A percentile compares a stretch with the other conserved stretches of the same genome.
Evolutionary conservation across 2,888 invertebrate genomes (phyloP).

Genomic region (Drosophila kokeensis): DNA sequence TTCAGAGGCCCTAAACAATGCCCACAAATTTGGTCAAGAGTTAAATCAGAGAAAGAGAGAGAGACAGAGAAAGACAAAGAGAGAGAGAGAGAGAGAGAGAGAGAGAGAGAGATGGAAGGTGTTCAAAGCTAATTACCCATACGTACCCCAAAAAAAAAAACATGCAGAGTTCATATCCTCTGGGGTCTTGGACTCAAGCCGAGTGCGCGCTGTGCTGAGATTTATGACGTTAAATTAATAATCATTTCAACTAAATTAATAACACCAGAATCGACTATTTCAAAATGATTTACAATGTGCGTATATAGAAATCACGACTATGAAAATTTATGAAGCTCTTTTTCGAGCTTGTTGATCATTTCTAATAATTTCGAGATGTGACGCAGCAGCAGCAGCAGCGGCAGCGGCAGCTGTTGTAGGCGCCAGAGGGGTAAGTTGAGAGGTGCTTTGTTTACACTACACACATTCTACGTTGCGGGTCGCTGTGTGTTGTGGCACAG

Average conservation of each 20-base stretch:
- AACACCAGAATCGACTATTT: slow-evolving; percentile 48
- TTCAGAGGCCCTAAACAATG: not conserved
- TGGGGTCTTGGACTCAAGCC: slow-evolving; percentile 32
- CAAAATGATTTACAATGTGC: slow-evolving; percentile 76
- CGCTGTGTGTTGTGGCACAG: slow-evolving; percentile 47
- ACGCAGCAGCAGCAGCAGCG: not conserved
- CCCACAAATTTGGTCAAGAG: slow-evolving; percentile 4
- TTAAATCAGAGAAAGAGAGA: not conserved
- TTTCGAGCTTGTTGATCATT: slow-evolving; percentile 62
- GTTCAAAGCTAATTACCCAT: slow-evolving; percentile 75
- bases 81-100: not conserved
- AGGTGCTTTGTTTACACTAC: slow-evolving; percentile 54
- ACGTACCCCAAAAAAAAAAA: slow-evolving; percentile 49
- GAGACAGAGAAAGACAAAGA: not conserved
- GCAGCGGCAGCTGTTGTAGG: slow-evolving; percentile 33
- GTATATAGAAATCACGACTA: slow-evolving; percentile 39
- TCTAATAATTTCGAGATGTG: slow-evolving; percentile 53
- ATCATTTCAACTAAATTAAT: slow-evolving; percentile 80
- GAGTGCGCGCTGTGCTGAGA: slow-evolving; percentile 48
- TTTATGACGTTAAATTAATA: slow-evolving; percentile 76
- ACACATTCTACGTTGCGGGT: slow-evolving; percentile 38
- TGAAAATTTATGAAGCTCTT: slow-evolving; percentile 51
- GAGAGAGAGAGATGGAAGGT: not conserved
- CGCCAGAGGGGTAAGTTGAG: slow-evolving; percentile 10
- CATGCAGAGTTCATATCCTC: slow-evolving; percentile 45